Evolutionary conservation across 2,113 vertebrate species (phyloP).

Genomic region (Ranitomeya imitator): DNA sequence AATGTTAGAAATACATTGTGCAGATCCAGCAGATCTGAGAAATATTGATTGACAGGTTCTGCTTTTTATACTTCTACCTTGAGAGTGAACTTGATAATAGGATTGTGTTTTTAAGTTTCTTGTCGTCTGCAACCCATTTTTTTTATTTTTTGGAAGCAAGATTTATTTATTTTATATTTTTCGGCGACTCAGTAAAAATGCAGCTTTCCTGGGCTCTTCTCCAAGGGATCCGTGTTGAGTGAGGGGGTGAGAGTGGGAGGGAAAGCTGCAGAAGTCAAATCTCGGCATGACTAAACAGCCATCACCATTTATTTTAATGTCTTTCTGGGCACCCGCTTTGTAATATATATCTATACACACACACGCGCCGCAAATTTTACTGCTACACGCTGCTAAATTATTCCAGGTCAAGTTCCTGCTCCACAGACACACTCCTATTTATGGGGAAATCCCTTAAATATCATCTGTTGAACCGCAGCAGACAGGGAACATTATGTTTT

Average conservation of each 20-base stretch:
- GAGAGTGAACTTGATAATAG: neutral
- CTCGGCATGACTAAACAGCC: neutral
- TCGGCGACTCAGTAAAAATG: conserved; percentile 46
- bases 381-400: conserved; percentile 47
- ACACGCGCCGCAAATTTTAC: conserved; percentile 17
- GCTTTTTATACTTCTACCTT: neutral
- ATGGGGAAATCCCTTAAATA: conserved; percentile 33
- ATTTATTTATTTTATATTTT: conserved; percentile 41
- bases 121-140: neutral
- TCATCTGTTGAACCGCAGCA: conserved; percentile 1
- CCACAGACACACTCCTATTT: conserved; percentile 28
- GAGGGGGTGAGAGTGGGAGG: neutral
- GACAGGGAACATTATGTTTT: neutral
- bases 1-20: neutral
- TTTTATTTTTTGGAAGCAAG: neutral
- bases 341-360: conserved; percentile 42
- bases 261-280: conserved; percentile 40
- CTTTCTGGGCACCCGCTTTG: conserved; percentile 33
- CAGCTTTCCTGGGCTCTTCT: conserved; percentile 12
- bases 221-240: neutral
- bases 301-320: conserved; percentile 57
- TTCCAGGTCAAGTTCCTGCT: conserved; percentile 44
- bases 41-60: neutral
- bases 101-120: neutral
- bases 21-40: neutral